A percentile compares a stretch with the other conserved stretches of the same genome.
Evolutionary conservation across 1,140 invertebrate genomes (phyloP).

Genomic region (Laupala kohalensis): DNA sequence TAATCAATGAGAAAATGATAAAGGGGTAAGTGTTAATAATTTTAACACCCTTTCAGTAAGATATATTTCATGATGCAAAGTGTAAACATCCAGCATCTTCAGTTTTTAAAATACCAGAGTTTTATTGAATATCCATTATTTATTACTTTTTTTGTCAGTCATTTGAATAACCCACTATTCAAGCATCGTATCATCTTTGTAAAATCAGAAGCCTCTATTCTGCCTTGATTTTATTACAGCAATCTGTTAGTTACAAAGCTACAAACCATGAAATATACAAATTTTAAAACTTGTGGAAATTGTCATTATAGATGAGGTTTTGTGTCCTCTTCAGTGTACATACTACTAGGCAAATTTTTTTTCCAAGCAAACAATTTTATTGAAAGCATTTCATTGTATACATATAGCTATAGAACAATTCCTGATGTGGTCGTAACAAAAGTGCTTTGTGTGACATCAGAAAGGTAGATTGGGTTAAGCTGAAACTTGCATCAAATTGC

Average conservation of each 20-base stretch:
- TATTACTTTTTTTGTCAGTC: not conserved
- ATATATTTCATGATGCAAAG: not conserved
- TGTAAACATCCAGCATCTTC: not conserved
- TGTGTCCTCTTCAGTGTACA: not conserved
- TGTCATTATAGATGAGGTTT: not conserved
- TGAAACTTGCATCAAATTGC: not conserved
- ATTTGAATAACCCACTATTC: not conserved
- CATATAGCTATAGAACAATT: not conserved
- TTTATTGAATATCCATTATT: not conserved
- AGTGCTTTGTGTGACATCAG: not conserved
- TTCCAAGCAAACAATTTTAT: not conserved
- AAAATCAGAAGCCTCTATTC: not conserved
- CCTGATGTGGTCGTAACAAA: not conserved
- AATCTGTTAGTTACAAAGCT: not conserved
- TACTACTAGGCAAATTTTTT: not conserved
- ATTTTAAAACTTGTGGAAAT: not conserved
- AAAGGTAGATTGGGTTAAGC: too few species aligned
- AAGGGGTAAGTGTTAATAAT: not conserved
- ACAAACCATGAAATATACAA: not conserved
- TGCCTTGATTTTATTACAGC: not conserved
- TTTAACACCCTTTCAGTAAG: not conserved
- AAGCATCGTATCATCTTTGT: not conserved
- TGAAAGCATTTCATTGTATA: not conserved
- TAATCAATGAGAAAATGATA: too few species aligned
- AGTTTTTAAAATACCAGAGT: not conserved